These are phyloP conservation scores for Nerophis lumbriciformis DNA, from an alignment of 2,113 vertebrate species.

Conservation along the genomic window DNA sequence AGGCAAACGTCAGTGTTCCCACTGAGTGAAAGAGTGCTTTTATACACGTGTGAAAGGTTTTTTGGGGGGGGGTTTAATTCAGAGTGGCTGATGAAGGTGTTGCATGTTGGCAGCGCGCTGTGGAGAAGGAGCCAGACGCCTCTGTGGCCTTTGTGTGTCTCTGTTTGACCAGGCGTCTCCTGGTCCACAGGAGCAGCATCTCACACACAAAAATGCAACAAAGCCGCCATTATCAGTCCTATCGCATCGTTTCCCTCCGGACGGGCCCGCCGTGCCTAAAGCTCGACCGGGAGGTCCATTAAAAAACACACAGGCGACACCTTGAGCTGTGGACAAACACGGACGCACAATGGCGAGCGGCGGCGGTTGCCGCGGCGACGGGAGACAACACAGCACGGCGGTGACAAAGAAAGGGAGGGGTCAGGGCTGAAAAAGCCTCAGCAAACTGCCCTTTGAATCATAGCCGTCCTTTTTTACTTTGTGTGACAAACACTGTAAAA, in stretches of 20 bases:
- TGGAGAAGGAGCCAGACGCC: constrained; percentile 58
- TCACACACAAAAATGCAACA: constrained; percentile 57
- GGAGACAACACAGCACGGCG: constrained; percentile 50
- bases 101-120: constrained; percentile 52
- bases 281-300: constrained; percentile 62
- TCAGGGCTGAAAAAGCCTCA: constrained; percentile 52
- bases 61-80: constrained; percentile 58
- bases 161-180: constrained; percentile 73
- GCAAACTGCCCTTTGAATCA: constrained; percentile 23
- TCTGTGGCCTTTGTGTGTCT: constrained; percentile 64
- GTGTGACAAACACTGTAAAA: constrained; percentile 38
- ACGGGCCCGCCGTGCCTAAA: constrained; percentile 56
- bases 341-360: constrained; percentile 58
- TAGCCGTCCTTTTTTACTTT: constrained; percentile 23
- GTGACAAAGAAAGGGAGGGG: constrained; percentile 62
- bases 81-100: constrained; percentile 49
- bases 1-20: constrained; percentile 65
- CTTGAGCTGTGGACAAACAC: constrained; percentile 69
- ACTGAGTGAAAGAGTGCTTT: constrained; percentile 59
- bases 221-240: constrained; percentile 65
- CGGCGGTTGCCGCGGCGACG: constrained; percentile 60
- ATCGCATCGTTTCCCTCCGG: constrained; percentile 56
- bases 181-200: constrained; percentile 58
- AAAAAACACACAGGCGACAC: constrained; percentile 59
- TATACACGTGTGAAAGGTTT: constrained; percentile 65